These are phyloP conservation scores for Drosophila rellima DNA, from an alignment of 2,888 invertebrate genomes.

Conservation along the genomic window DNA sequence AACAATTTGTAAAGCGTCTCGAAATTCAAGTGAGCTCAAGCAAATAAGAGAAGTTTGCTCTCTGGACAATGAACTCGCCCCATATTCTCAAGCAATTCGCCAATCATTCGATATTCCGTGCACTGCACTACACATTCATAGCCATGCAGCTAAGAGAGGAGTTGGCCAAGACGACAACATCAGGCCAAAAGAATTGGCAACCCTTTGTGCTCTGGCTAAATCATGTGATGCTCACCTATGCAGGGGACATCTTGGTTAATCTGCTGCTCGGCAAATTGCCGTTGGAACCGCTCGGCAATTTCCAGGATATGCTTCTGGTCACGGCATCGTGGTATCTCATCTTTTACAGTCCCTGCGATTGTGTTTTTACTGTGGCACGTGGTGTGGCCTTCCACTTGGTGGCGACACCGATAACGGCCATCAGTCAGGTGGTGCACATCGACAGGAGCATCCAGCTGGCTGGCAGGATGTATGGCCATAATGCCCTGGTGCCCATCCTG, in stretches of 20 bases:
- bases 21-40: conserved; percentile 53
- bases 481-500: conserved; percentile 61
- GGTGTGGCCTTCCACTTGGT: conserved; percentile 51
- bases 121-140: conserved; percentile 58
- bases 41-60: background rate
- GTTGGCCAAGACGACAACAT: conserved; percentile 15
- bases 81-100: conserved; percentile 52
- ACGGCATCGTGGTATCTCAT: conserved; percentile 63
- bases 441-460: conserved; percentile 59
- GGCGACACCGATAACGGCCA: conserved; percentile 46
- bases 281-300: conserved; percentile 60
- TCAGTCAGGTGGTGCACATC: conserved; percentile 64
- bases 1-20: conserved; percentile 44
- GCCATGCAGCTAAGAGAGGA: conserved; percentile 68
- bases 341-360: conserved; percentile 66
- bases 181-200: conserved; percentile 22
- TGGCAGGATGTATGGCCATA: conserved; percentile 40
- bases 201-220: conserved; percentile 65
- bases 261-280: conserved; percentile 62
- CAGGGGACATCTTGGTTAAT: conserved; percentile 67
- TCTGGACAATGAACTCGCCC: conserved; percentile 41
- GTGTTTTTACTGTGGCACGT: conserved; percentile 34
- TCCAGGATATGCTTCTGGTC: conserved; percentile 52
- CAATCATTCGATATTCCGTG: conserved; percentile 62
- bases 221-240: conserved; percentile 57